phyloP scores from a whole-genome alignment of 2,888 invertebrate genomes.

The Didymodactylos carnosus region DNA sequence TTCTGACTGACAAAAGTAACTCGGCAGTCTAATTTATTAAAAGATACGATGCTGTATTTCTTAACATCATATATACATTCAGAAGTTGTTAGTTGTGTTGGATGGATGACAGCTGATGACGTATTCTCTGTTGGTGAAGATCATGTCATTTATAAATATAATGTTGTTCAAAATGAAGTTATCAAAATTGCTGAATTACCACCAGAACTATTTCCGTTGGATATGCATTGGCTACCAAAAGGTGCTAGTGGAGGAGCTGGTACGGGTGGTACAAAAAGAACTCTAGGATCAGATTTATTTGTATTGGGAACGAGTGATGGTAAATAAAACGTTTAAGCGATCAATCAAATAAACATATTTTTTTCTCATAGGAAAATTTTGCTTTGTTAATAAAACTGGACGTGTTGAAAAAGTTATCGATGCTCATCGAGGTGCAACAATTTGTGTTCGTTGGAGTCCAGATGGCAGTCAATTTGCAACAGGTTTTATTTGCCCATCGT shows the following conservation, averaged over 20 bases:
- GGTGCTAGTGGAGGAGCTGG: slow-evolving; percentile 12
- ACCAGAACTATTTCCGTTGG: slow-evolving; percentile 64
- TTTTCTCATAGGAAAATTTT: slow-evolving; percentile 47
- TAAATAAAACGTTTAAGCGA: too few species aligned
- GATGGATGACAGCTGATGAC: slow-evolving; percentile 82
- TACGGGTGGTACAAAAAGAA: slow-evolving; percentile 22
- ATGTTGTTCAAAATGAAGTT: slow-evolving; percentile 49
- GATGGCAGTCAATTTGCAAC: slow-evolving; percentile 84
- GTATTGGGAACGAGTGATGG: slow-evolving; percentile 71
- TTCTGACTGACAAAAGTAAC: too few species aligned
- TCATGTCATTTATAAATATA: slow-evolving; percentile 59
- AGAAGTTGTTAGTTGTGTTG: slow-evolving; percentile 44
- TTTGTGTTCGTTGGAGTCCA: slow-evolving; percentile 73
- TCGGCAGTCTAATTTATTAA: too few species aligned
- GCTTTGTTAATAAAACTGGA: slow-evolving; percentile 67
- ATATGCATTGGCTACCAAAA: slow-evolving; percentile 68
- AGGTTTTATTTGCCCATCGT: slow-evolving; percentile 37
- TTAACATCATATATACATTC: too few species aligned
- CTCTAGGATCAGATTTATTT: slow-evolving; percentile 51
- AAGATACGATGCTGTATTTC: too few species aligned
- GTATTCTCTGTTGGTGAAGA: slow-evolving; percentile 85
- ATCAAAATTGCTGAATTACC: slow-evolving; percentile 53
- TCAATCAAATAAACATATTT: not conserved
- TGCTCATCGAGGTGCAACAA: slow-evolving; percentile 68
- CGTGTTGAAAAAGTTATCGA: slow-evolving; percentile 74